These are phyloP conservation scores for Amblyornis subalaris DNA, from an alignment of 2,113 vertebrate genomes.

Conservation along the genomic window DNA sequence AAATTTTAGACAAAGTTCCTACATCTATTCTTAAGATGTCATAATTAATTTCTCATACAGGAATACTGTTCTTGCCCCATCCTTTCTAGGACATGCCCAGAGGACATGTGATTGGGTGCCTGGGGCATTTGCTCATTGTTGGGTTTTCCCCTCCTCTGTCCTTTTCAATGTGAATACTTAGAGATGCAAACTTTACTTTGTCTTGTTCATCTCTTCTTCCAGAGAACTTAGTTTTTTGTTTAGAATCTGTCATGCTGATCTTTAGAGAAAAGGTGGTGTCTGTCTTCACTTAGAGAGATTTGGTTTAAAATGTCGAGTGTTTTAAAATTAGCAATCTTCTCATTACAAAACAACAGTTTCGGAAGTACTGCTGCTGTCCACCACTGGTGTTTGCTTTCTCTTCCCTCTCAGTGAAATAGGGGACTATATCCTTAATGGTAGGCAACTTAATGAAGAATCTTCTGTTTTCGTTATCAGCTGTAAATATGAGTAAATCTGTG, in stretches of 20 bases:
- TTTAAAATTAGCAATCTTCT: background rate
- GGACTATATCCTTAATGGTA: background rate
- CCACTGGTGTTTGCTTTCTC: background rate
- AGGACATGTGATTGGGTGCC: background rate
- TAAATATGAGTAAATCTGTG: background rate
- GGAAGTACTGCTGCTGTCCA: background rate
- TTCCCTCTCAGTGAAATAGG: background rate
- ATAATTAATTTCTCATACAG: background rate
- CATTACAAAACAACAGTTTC: background rate
- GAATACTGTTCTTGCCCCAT: background rate
- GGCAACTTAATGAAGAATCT: background rate
- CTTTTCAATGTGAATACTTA: background rate
- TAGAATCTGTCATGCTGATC: background rate
- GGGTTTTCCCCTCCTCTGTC: accelerated
- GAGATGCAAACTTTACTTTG: background rate
- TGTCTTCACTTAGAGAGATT: background rate
- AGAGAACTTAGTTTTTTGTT: background rate
- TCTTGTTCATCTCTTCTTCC: background rate
- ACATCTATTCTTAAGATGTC: background rate
- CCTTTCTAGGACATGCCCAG: background rate
- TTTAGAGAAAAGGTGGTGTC: background rate
- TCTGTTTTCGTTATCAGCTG: background rate
- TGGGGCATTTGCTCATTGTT: background rate
- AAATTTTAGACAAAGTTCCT: background rate
- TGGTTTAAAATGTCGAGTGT: background rate